A percentile compares a stretch with the other conserved stretches of the same genome.
These are phyloP conservation scores for Vireo altiloquus DNA, from an alignment of 2,113 vertebrate species.

Conservation along the genomic window DNA sequence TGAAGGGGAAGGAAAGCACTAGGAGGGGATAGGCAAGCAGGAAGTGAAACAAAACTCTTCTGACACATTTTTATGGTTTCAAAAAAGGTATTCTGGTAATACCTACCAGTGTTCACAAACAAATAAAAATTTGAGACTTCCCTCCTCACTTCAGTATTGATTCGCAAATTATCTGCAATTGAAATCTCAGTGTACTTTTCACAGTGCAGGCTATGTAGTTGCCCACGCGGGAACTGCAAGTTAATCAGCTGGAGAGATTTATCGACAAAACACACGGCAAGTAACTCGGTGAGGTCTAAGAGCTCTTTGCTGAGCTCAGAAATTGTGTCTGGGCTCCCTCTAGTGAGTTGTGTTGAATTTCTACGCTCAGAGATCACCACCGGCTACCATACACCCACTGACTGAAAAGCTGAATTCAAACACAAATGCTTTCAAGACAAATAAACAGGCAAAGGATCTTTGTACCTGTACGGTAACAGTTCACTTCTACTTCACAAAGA, in stretches of 20 bases:
- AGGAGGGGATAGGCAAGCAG: not conserved
- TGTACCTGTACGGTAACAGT: not conserved
- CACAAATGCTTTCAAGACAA: not conserved
- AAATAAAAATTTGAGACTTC: not conserved
- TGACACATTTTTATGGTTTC: not conserved
- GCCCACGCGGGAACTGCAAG: not conserved
- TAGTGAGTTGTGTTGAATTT: not conserved
- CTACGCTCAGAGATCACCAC: rapidly evolving
- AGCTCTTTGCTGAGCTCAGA: not conserved
- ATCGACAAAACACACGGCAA: not conserved
- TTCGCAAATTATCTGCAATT: not conserved
- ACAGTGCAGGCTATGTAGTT: not conserved
- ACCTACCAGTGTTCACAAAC: not conserved
- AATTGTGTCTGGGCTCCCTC: slow-evolving; percentile 36
- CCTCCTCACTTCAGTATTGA: not conserved
- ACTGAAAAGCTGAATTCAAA: not conserved
- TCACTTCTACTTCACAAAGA: not conserved
- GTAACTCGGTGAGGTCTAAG: not conserved
- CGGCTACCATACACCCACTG: rapidly evolving
- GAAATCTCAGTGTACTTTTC: not conserved
- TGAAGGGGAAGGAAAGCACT: not conserved
- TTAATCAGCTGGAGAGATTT: not conserved
- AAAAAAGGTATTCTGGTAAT: not conserved
- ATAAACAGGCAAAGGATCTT: not conserved
- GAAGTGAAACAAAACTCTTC: not conserved